Evolutionary conservation across 2,113 vertebrate species (phyloP), one percentile per base, ranked within the genome.

Genomic region (Agapornis roseicollis): DNA sequence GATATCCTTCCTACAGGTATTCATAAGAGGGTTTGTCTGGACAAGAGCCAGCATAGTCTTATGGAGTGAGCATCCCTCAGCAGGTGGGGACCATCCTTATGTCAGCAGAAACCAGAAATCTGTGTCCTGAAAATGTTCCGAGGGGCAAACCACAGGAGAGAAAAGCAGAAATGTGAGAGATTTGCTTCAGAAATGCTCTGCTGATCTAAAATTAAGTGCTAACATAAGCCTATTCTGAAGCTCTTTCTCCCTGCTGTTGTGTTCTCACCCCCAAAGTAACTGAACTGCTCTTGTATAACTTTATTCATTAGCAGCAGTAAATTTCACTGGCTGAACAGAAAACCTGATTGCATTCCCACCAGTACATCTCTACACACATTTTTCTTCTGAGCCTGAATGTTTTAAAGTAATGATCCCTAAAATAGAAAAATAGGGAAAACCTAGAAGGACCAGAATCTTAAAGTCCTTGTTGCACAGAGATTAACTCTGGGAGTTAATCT

Each of bases 21-120:
- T 73, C 56, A 44, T 13, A 18, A 25, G 8, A 83, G 13, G 6
- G 19, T 47, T 85, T 4, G 1, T 72, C 31, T 61, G 33, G 41
- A 61, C 27, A 61, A 69, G 11, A 5, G 16, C 24, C 22, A 42
- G 13, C 5, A 1, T 2, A 58, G 42, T 24, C 2, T 0, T 27
- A n/a, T 33, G 10, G 20, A 42, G 23, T 80, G 35, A 92, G 44
- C n/a, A 85, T 20, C 24, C 19, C 42, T 80, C 29, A 88, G 39
- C 39, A 29, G 17, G 47, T 4, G 3, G 23, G 73, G 12, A 81
- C n/a, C 35, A 33, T 47, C 6, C 10, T 16, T 24, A 8, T 8
- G 4, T 5, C 49, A 56, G 35, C 19, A 35, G 22, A 66, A 89
- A 72, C 17, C 0, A 1, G 12, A 20, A 90, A 88, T 72, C 29